Evolutionary conservation across 2,888 invertebrate genomes (phyloP), one percentile per base, ranked within the genome.

Genomic region (Heliothis peltigera): DNA sequence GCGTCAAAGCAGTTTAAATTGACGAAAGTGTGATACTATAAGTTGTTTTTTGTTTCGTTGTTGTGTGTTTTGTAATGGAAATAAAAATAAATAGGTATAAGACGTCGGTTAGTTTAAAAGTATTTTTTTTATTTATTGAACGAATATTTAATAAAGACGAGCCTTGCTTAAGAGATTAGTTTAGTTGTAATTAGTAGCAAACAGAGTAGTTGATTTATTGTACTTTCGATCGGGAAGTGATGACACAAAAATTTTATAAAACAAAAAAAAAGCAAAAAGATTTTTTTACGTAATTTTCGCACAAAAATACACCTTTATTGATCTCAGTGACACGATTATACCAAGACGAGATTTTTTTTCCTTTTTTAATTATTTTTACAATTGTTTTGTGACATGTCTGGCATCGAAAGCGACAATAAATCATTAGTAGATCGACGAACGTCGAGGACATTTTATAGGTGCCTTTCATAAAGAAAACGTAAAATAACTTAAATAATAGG

Each of bases 11-110:
- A 84, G 85, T 86, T 87, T 79, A 83, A 73, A 88, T 90, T 91
- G 92, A 92, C 90, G 89, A 90, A 90, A 92, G 94, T 94, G 94
- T 94, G 94, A 94, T 95, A 94, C 89, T 89, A 89, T 92, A 90
- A 91, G 89, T 94, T 93, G 92, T 94, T 94, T 87, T 93, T 93
- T 90, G 91, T 93, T 95, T 94, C 90, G 84, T 93, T 94, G 93
- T 94, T 94, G 93, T 93, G 94, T 92, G 94, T 94, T 93, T 93
- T 93, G 91, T 91, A 92, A 90, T 91, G 87, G 91, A 88, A 88
- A 87, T 84, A 77, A 84, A 83, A 86, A 75, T 79, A 73, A 65
- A 84, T 93, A 93, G 90, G 62, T 56, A 25, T 94, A 93, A 93
- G 93, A 63, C 83, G 84, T 89, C 89, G 84, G 76, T 83, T 93